Conservation (phyloP, 2,888 invertebrate species). For the Phyllotreta striolata region DNA sequence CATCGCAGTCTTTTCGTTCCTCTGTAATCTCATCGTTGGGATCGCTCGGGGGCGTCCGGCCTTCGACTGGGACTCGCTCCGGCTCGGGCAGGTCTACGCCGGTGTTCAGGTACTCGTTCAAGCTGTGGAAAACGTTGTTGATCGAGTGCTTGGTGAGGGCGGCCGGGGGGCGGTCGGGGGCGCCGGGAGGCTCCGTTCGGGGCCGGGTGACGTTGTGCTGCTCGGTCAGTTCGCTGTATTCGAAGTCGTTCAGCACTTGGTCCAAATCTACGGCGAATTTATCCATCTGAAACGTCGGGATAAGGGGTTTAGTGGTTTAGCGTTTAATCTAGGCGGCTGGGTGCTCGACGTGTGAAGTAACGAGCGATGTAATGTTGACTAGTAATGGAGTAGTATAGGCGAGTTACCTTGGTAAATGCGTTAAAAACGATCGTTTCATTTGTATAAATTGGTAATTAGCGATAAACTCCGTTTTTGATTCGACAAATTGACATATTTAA, state of each 20-base stretch:
- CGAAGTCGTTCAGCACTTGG: constrained; percentile 85
- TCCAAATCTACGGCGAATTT: constrained; percentile 75
- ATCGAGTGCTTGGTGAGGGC: constrained; percentile 60
- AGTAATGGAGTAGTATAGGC: too few species aligned
- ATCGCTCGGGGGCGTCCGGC: too few species aligned
- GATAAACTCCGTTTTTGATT: constrained; percentile 26
- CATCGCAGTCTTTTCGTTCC: background rate
- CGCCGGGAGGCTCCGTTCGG: constrained; percentile 22
- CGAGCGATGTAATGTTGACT: too few species aligned
- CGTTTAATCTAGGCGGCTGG: too few species aligned
- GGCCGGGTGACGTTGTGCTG: constrained; percentile 44
- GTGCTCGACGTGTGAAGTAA: too few species aligned
- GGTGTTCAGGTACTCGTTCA: constrained; percentile 69
- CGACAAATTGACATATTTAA: constrained; percentile 13
- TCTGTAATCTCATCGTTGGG: too few species aligned
- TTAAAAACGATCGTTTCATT: constrained; percentile 25
- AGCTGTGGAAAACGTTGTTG: constrained; percentile 70
- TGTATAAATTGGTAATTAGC: constrained; percentile 13
- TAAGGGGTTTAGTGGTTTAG: background rate
- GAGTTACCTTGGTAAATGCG: too few species aligned
- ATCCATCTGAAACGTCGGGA: constrained; percentile 55
- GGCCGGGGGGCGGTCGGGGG: constrained; percentile 32
- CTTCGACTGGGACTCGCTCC: too few species aligned
- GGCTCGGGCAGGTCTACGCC: constrained; percentile 48
- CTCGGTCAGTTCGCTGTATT: constrained; percentile 71